Evolutionary conservation across 2,797 vertebrate species (phyloP).

Genomic region (Falco naumanni): DNA sequence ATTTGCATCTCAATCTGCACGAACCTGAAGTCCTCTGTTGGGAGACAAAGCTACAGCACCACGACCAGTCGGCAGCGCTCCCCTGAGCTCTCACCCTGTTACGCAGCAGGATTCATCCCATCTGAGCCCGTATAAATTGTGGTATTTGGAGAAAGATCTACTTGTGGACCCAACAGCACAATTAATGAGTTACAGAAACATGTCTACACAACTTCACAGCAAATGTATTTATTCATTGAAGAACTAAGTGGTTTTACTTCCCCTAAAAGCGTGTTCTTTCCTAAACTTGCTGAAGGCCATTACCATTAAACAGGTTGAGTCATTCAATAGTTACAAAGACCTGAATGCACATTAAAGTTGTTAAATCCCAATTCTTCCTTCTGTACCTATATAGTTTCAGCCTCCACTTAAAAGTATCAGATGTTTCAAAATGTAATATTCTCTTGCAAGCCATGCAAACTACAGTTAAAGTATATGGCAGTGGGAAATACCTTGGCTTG

Average conservation of each 20-base stretch:
- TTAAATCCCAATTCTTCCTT: not conserved
- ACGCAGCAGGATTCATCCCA: not conserved
- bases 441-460: not conserved
- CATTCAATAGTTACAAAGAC: not conserved
- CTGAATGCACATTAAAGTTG: not conserved
- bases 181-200: not conserved
- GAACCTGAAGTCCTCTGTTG: accelerated
- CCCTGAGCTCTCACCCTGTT: accelerated
- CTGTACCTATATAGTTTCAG: not conserved
- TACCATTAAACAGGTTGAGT: slow-evolving; percentile 32
- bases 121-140: not conserved
- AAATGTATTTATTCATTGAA: not conserved
- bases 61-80: not conserved
- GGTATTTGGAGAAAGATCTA: not conserved
- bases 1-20: not conserved
- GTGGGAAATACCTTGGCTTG: not conserved
- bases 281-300: slow-evolving; percentile 28
- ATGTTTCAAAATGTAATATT: not conserved
- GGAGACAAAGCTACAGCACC: not conserved
- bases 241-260: not conserved
- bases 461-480: not conserved
- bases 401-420: not conserved
- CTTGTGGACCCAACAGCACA: not conserved
- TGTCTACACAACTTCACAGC: not conserved
- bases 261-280: slow-evolving; percentile 33